Percentiles rank a stretch among this genome's conserved stretches.
phyloP scores from a whole-genome alignment of 2,797 vertebrate species.

The Thunnus albacares region DNA sequence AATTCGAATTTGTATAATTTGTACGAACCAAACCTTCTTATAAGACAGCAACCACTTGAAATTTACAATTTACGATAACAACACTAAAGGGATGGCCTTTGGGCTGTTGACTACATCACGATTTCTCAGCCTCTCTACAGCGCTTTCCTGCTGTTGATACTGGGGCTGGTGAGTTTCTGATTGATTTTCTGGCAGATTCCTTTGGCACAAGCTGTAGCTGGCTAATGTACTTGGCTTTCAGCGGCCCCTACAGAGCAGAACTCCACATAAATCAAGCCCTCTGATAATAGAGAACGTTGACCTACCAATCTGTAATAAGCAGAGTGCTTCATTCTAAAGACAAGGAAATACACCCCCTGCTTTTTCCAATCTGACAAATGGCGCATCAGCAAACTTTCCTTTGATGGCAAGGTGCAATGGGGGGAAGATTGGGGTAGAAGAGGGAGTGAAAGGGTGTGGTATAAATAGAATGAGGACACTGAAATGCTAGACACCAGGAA shows the following conservation, averaged over 20 bases:
- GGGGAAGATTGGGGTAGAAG: not conserved
- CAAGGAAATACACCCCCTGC: conserved; percentile 49
- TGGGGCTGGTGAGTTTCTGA: conserved; percentile 68
- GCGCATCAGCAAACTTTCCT: conserved; percentile 39
- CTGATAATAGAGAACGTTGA: conserved; percentile 79
- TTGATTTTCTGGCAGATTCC: conserved; percentile 84
- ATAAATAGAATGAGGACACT: conserved; percentile 16
- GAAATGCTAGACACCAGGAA: not conserved
- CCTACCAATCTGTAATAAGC: conserved; percentile 85
- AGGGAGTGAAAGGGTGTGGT: conserved; percentile 2
- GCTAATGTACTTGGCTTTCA: conserved; percentile 83
- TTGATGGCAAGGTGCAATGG: conserved; percentile 31
- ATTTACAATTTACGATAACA: conserved; percentile 53
- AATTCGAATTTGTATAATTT: conserved; percentile 13
- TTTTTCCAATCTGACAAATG: conserved; percentile 64
- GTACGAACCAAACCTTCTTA: not conserved
- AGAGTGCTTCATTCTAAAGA: conserved; percentile 71
- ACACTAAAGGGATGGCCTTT: conserved; percentile 33
- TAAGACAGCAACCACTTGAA: conserved; percentile 3
- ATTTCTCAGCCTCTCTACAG: conserved; percentile 53
- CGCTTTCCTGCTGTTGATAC: conserved; percentile 56
- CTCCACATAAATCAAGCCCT: conserved; percentile 78
- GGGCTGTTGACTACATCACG: conserved; percentile 42
- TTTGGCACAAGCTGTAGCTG: conserved; percentile 77
- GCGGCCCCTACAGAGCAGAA: conserved; percentile 66